Evolutionary conservation across 2,888 invertebrate species (phyloP), one percentile per base, ranked within the genome.

Genomic region (Cataglyphis rosenhaueri): DNA sequence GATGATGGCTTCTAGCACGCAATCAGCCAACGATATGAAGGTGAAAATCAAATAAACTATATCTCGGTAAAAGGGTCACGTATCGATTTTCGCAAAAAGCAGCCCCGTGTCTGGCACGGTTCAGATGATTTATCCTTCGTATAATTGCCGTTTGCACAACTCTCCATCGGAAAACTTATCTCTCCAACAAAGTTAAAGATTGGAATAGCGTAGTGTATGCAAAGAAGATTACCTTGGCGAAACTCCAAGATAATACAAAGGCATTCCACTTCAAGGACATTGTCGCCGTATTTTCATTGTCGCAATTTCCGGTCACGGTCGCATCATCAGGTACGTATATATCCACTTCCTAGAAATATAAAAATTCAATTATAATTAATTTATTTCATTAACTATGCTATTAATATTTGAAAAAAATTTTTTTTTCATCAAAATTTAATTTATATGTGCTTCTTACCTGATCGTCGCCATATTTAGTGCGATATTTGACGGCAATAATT

Each of bases 261-360:
- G 97, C 97, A 83, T 96, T 96, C 96, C 98, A 98, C 9, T 96
- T 96, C 74, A 98, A 95, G 68, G 96, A 96, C 92, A 98, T 95
- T 4, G 96, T 96, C 57, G 97, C 97, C 32, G 96, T 95, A 89
- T 98, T 98, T 52, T 97, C 97, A 86, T 96, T 96, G 83, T 96
- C 96, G 93, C 98, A 98, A 86, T 96, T 96, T 0, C 98, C 98
- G 0, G 96, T 96, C 0, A 97, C 96, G 70, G 95, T 95, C 0
- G 97, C 97, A 88, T 96, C 96, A 88, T 97, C 96, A 0, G 98
- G 98, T 62, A 98, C 96, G 90, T 97, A 97, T 0, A 97, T 96
- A 92, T 97, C 97, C 0, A 96, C 97, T 92, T 97, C 96, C 96
- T 96, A 38, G 5, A 68, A 82, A 76, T 21, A 35, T 15, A 62